These are phyloP conservation scores for Oreochromis aureus DNA, from an alignment of 2,113 vertebrate genomes.

Conservation along the genomic window DNA sequence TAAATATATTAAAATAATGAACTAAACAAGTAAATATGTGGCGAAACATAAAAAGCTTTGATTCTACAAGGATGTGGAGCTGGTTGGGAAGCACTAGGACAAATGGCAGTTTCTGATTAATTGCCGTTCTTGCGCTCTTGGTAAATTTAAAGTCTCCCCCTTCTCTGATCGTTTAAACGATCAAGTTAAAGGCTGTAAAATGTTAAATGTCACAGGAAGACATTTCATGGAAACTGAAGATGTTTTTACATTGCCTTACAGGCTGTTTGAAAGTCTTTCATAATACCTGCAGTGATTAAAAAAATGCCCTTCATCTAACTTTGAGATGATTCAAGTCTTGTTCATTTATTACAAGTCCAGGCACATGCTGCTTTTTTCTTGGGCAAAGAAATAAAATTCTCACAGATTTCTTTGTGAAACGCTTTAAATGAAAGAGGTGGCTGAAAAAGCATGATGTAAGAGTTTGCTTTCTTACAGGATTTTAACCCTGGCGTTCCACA, in stretches of 20 bases:
- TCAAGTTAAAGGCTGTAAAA: background rate
- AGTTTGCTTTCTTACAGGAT: background rate
- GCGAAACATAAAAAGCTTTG: background rate
- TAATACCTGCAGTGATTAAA: background rate
- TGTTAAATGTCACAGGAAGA: background rate
- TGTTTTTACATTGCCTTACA: background rate
- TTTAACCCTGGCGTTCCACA: background rate
- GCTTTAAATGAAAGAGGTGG: background rate
- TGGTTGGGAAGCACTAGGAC: background rate
- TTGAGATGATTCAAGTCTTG: slow-evolving; percentile 15
- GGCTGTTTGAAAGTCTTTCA: background rate
- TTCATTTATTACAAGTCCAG: slow-evolving; percentile 1
- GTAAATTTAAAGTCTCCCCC: background rate
- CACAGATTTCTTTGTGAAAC: background rate
- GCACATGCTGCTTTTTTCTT: background rate
- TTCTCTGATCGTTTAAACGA: background rate
- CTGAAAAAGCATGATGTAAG: slow-evolving; percentile 2
- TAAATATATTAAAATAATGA: background rate
- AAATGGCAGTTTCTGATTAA: background rate
- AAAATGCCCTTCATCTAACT: background rate
- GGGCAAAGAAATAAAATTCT: background rate
- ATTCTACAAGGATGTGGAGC: background rate
- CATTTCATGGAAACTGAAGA: background rate
- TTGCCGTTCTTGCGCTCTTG: background rate
- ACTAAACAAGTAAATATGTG: background rate